Evolutionary conservation across 1,140 invertebrate species (phyloP).

Genomic region (Colletes gigas): DNA sequence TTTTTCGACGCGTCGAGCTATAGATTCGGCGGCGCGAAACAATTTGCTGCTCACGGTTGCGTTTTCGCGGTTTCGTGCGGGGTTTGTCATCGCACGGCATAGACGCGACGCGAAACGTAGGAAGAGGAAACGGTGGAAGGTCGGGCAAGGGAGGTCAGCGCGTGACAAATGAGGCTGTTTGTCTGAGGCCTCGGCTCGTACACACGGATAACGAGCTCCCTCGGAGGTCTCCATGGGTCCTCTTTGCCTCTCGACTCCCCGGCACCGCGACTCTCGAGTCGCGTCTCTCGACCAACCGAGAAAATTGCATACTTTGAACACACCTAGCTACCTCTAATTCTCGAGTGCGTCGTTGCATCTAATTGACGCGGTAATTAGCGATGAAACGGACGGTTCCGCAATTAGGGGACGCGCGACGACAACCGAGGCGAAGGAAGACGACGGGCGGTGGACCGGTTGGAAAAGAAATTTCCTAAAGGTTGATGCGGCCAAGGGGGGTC

Average conservation of each 20-base stretch:
- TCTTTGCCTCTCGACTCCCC: constrained; percentile 33
- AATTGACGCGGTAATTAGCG: constrained; percentile 73
- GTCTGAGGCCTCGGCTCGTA: constrained; percentile 68
- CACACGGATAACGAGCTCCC: constrained; percentile 74
- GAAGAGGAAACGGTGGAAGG: constrained; percentile 16
- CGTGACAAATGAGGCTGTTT: constrained; percentile 78
- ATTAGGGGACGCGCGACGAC: constrained; percentile 35
- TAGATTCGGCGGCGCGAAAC: background rate
- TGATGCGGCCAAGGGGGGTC: background rate
- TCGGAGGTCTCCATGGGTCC: constrained; percentile 58
- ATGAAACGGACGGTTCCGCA: constrained; percentile 53
- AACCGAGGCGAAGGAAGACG: background rate
- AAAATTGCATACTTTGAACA: constrained; percentile 75
- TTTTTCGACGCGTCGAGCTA: too few species aligned
- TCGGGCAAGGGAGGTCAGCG: constrained; percentile 68
- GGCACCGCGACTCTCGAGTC: background rate
- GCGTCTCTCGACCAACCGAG: constrained; percentile 25
- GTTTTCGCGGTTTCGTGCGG: background rate
- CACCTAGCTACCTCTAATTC: constrained; percentile 66
- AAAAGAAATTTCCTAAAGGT: constrained; percentile 7
- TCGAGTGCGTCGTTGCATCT: constrained; percentile 68
- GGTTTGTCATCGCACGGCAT: background rate
- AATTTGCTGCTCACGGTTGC: too few species aligned
- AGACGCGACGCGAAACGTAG: background rate
- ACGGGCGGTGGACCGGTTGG: background rate